phyloP scores from a whole-genome alignment of 2,888 invertebrate genomes.

The Odontocerum albicorne region DNA sequence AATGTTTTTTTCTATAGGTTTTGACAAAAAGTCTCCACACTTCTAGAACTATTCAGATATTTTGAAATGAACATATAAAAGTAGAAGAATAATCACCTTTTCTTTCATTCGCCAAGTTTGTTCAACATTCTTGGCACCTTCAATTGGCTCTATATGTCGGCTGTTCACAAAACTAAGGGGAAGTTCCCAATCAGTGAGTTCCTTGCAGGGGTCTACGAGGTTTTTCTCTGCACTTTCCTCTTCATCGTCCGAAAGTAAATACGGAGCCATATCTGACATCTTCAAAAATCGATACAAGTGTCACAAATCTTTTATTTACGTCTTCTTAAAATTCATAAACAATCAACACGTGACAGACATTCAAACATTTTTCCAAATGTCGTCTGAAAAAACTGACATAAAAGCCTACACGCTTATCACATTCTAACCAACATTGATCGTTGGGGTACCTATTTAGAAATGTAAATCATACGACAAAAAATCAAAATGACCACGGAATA shows the following conservation, averaged over 20 bases:
- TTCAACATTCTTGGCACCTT: constrained; percentile 63
- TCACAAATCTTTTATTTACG: constrained; percentile 29
- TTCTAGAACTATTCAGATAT: too few species aligned
- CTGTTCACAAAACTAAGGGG: constrained; percentile 73
- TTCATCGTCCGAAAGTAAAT: constrained; percentile 54
- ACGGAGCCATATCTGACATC: constrained; percentile 59
- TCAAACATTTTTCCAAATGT: constrained; percentile 26
- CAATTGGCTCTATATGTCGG: constrained; percentile 57
- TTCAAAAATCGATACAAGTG: constrained; percentile 32
- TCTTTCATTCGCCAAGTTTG: constrained; percentile 94
- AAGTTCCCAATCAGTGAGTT: constrained; percentile 65
- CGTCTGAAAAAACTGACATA: constrained; percentile 24
- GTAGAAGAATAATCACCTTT: too few species aligned
- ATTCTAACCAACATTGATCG: neutral
- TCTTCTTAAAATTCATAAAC: constrained; percentile 30
- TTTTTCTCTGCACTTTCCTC: constrained; percentile 46
- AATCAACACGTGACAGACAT: constrained; percentile 33
- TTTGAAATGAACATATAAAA: too few species aligned
- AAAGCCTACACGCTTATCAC: neutral
- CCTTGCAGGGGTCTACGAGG: constrained; percentile 16
- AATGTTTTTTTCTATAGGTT: too few species aligned
- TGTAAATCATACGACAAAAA: too few species aligned
- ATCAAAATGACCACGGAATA: too few species aligned
- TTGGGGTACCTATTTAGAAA: too few species aligned
- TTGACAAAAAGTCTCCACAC: too few species aligned